Conservation (phyloP, 2,888 invertebrate genomes). For the Sesia bembeciformis region DNA sequence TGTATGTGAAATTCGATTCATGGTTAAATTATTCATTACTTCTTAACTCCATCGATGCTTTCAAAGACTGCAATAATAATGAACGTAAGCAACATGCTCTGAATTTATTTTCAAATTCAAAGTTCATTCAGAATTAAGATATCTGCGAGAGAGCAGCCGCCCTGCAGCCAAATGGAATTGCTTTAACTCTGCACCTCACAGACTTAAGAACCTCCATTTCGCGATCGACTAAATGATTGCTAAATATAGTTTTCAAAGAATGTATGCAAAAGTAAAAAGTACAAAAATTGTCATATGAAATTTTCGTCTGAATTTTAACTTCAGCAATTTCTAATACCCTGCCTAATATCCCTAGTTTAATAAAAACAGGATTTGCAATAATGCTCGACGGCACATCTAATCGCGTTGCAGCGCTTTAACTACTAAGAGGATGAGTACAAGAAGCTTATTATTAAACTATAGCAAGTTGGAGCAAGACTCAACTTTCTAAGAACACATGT, state of each 20-base stretch:
- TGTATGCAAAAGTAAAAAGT: too few species aligned
- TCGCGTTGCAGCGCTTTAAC: background rate
- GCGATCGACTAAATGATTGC: background rate
- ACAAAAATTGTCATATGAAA: too few species aligned
- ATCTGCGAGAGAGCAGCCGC: constrained; percentile 28
- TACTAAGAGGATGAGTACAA: constrained; percentile 8
- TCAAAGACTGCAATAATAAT: constrained; percentile 30
- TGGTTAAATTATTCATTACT: background rate
- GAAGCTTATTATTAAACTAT: constrained; percentile 12
- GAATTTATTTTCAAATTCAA: constrained; percentile 55
- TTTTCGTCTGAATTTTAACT: too few species aligned
- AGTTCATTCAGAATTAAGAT: constrained; percentile 55
- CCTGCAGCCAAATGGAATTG: constrained; percentile 49
- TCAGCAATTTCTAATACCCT: too few species aligned
- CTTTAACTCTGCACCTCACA: constrained; percentile 38
- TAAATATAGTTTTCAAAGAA: too few species aligned
- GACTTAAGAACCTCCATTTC: constrained; percentile 24
- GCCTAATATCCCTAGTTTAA: too few species aligned
- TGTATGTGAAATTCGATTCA: too few species aligned
- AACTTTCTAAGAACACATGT: constrained; percentile 9
- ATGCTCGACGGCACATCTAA: background rate
- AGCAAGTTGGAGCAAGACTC: constrained; percentile 6
- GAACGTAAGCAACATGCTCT: constrained; percentile 36
- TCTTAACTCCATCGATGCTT: constrained; percentile 16
- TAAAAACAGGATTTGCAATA: background rate